Evolutionary conservation across 2,888 invertebrate species (phyloP).

Genomic region (Anarsia innoxiella): DNA sequence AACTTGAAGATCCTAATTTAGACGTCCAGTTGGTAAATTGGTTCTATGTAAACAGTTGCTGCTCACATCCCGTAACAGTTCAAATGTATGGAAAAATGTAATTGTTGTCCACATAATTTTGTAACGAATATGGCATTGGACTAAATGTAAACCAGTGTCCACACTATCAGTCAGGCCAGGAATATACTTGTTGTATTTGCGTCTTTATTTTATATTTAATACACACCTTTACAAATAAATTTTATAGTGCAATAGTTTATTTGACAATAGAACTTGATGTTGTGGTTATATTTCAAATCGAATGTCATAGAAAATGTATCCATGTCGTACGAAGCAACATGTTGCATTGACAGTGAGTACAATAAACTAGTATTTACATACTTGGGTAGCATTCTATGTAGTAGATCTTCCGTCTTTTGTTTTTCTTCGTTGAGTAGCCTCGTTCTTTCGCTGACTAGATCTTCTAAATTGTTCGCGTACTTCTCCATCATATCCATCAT

Average conservation of each 20-base stretch:
- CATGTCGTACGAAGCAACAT: constrained; percentile 21
- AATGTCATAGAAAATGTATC: constrained; percentile 22
- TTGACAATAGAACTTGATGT: constrained; percentile 22
- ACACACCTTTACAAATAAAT: background rate
- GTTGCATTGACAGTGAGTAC: background rate
- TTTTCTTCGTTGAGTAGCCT: constrained; percentile 93
- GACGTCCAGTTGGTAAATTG: no score
- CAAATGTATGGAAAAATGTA: no score
- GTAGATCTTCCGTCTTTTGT: constrained; percentile 91
- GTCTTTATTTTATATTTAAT: constrained; percentile 27
- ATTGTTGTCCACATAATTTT: no score
- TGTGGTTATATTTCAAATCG: constrained; percentile 19
- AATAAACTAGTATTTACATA: constrained; percentile 65
- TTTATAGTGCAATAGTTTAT: background rate
- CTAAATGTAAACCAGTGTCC: constrained; percentile 70
- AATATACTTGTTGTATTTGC: constrained; percentile 72
- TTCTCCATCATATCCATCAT: constrained; percentile 99
- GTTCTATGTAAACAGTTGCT: no score
- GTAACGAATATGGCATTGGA: constrained; percentile 33
- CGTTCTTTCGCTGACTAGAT: constrained; percentile 93
- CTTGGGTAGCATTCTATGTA: constrained; percentile 96
- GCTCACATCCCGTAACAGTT: no score
- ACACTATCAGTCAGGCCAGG: constrained; percentile 48
- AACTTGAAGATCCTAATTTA: no score
- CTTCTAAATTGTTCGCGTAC: constrained; percentile 95